These are phyloP conservation scores for Carcinoscorpius rotundicauda DNA, from an alignment of 1,140 invertebrate genomes.

Conservation along the genomic window DNA sequence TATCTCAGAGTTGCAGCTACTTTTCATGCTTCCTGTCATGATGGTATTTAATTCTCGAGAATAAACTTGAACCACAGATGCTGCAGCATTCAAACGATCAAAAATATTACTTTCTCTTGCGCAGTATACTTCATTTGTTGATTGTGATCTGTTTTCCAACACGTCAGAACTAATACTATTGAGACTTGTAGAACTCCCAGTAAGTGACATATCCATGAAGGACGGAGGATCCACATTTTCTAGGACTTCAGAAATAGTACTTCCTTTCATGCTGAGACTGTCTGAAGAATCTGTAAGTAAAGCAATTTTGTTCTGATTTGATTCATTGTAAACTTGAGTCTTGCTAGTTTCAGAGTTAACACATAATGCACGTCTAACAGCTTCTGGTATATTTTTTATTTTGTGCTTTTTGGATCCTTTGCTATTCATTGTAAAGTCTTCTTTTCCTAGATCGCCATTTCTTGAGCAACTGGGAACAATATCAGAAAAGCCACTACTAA, in stretches of 20 bases:
- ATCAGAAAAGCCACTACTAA: conserved; percentile 28
- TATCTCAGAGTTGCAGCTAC: conserved; percentile 36
- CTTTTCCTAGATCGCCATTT: background rate
- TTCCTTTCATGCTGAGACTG: conserved; percentile 43
- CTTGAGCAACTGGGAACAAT: conserved; percentile 7
- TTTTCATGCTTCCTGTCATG: conserved; percentile 29
- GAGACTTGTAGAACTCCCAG: conserved; percentile 47
- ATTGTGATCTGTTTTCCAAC: conserved; percentile 38
- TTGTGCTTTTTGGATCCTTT: background rate
- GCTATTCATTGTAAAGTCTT: conserved; percentile 2
- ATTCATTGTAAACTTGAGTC: background rate
- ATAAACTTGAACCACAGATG: conserved; percentile 27
- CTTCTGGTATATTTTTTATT: background rate
- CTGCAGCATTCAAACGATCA: conserved; percentile 25
- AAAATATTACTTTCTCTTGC: conserved; percentile 18
- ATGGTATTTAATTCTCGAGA: conserved; percentile 24
- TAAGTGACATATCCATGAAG: conserved; percentile 37
- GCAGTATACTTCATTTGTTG: conserved; percentile 15
- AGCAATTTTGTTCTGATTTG: conserved; percentile 8
- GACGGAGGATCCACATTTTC: conserved; percentile 67
- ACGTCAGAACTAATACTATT: conserved; percentile 50
- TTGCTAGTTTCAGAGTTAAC: conserved; percentile 4
- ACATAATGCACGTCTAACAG: conserved; percentile 24
- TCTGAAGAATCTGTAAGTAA: conserved; percentile 47
- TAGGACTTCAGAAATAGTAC: conserved; percentile 47